These are phyloP conservation scores for Polymixis flavicincta DNA, from an alignment of 2,888 invertebrate species.

Conservation along the genomic window DNA sequence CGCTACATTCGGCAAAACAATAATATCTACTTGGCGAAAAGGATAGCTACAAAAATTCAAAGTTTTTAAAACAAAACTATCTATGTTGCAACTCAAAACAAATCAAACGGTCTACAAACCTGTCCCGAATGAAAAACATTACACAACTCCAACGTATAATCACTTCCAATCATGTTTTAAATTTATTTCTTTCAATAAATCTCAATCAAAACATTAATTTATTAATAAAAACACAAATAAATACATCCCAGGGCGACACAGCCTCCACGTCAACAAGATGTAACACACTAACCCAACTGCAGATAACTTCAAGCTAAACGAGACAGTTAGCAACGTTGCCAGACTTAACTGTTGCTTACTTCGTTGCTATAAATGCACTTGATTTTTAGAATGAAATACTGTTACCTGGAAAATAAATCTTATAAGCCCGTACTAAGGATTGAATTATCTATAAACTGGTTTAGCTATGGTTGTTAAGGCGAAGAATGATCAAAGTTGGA, in stretches of 20 bases:
- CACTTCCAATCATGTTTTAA: conserved; percentile 93
- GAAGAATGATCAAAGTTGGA: conserved; percentile 34
- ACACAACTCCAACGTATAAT: conserved; percentile 96
- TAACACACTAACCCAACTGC: conserved; percentile 77
- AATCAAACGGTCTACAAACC: conserved; percentile 87
- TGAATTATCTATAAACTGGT: conserved; percentile 16
- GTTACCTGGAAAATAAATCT: conserved; percentile 52
- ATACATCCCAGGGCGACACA: conserved; percentile 73
- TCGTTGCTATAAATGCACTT: conserved; percentile 77
- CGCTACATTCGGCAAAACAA: neutral
- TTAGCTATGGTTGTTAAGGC: conserved; percentile 68
- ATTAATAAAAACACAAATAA: conserved; percentile 67
- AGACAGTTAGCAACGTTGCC: conserved; percentile 81
- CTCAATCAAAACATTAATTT: conserved; percentile 53
- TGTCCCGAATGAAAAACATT: conserved; percentile 97
- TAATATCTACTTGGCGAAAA: neutral
- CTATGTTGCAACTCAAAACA: conserved; percentile 28
- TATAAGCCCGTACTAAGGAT: neutral
- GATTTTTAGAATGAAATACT: conserved; percentile 63
- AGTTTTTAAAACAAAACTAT: neutral
- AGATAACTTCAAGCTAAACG: conserved; percentile 79
- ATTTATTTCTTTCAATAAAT: conserved; percentile 48
- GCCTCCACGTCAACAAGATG: conserved; percentile 65
- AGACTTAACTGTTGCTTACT: conserved; percentile 76
- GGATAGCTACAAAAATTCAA: neutral